phyloP scores from a whole-genome alignment of 2,797 vertebrate species.

The Pteronotus mesoamericanus region DNA sequence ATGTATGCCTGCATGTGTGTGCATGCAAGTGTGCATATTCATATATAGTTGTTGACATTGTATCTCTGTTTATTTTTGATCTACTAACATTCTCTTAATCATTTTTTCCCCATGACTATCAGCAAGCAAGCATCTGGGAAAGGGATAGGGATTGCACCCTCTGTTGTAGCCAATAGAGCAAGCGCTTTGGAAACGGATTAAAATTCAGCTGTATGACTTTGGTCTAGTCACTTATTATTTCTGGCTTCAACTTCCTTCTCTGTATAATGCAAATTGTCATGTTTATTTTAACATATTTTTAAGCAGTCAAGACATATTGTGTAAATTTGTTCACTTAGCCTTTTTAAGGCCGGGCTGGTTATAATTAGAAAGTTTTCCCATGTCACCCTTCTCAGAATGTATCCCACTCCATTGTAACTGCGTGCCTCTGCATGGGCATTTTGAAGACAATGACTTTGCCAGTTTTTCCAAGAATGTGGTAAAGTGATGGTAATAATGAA shows the following conservation, averaged over 20 bases:
- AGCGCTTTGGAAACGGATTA: background rate
- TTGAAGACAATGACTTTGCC: background rate
- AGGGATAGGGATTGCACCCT: background rate
- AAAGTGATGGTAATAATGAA: background rate
- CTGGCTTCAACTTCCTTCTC: background rate
- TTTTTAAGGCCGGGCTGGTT: background rate
- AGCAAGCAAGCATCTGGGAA: background rate
- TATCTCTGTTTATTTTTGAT: background rate
- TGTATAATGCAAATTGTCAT: background rate
- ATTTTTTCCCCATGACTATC: background rate
- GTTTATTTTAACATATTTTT: background rate
- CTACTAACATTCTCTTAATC: background rate
- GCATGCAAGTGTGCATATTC: background rate
- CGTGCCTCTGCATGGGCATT: background rate
- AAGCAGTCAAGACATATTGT: background rate
- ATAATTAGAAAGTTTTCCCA: background rate
- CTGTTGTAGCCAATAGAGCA: background rate
- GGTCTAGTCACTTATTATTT: background rate
- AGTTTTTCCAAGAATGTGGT: background rate
- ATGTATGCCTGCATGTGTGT: fast-evolving
- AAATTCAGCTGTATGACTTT: background rate
- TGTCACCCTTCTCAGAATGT: background rate
- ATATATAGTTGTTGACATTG: background rate
- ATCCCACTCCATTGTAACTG: fast-evolving
- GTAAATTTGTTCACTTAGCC: background rate